A percentile compares a stretch with the other conserved stretches of the same genome.
Conservation (phyloP, 2,113 vertebrate genomes). For the Philantomba maxwellii region DNA sequence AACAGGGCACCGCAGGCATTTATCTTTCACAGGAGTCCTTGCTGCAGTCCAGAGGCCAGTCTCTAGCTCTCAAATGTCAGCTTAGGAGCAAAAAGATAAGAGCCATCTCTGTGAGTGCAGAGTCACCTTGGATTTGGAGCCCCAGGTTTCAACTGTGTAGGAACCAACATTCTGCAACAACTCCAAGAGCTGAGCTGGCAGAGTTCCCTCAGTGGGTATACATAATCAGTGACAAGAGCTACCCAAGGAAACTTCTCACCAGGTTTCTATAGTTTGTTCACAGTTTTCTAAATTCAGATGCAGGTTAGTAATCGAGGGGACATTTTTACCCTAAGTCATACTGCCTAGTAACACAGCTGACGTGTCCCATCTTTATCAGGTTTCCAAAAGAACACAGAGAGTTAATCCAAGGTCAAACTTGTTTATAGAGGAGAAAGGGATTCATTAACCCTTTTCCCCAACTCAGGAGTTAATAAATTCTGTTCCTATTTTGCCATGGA, state of each 20-base stretch:
- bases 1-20: not conserved
- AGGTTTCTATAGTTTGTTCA: not conserved
- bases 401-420: not conserved
- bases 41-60: no score
- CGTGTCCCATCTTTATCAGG: not conserved
- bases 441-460: not conserved
- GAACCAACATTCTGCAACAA: not conserved
- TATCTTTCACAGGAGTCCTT: not conserved
- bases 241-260: not conserved
- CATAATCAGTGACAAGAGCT: not conserved
- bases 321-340: not conserved
- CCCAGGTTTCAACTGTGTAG: fast-evolving
- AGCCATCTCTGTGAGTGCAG: not conserved
- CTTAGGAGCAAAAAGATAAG: not conserved
- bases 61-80: not conserved
- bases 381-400: not conserved
- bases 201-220: not conserved
- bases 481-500: not conserved
- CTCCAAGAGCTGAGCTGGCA: not conserved
- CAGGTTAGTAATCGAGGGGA: not conserved
- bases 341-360: not conserved
- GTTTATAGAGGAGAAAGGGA: not conserved
- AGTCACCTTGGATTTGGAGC: not conserved
- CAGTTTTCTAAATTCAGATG: not conserved
- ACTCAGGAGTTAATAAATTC: not conserved